phyloP scores from a whole-genome alignment of 1,140 invertebrate genomes.

The Odontomachus brunneus region DNA sequence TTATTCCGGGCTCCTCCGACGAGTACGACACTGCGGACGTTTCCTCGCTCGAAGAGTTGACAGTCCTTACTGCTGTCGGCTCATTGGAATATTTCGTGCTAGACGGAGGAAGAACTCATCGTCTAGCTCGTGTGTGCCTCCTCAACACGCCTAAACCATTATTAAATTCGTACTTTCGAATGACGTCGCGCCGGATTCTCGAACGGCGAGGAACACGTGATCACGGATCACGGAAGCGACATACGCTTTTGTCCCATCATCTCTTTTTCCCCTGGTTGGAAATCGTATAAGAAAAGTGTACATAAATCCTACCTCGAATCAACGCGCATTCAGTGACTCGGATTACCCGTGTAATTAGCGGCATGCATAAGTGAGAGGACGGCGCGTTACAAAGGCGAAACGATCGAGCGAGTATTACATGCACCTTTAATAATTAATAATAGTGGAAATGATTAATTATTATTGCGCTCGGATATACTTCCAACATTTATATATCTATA shows the following conservation, averaged over 20 bases:
- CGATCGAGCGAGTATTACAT: constrained; percentile 8
- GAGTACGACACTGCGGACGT: constrained; percentile 13
- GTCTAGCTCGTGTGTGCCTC: neutral
- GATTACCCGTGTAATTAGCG: constrained; percentile 51
- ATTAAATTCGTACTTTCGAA: neutral
- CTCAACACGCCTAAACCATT: constrained; percentile 13
- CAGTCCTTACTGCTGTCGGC: constrained; percentile 13
- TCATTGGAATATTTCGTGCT: constrained; percentile 72
- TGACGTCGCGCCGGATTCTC: neutral
- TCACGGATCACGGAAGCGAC: too few relatives aligned
- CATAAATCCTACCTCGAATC: neutral
- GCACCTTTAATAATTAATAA: constrained; percentile 30
- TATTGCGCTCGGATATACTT: constrained; percentile 1
- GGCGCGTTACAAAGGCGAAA: constrained; percentile 33
- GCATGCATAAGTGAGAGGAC: constrained; percentile 45
- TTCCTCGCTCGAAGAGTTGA: constrained; percentile 26
- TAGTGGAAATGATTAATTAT: constrained; percentile 52
- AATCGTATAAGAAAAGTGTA: constrained; percentile 14
- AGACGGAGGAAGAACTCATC: constrained; percentile 42
- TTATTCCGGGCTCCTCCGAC: neutral
- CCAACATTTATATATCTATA: constrained; percentile 20
- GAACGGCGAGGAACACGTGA: too few relatives aligned
- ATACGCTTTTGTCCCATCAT: too few relatives aligned
- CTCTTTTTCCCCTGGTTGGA: neutral
- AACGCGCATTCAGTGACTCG: neutral